These are phyloP conservation scores for Botia kubotai DNA, from an alignment of 2,797 vertebrate genomes.

Conservation along the genomic window DNA sequence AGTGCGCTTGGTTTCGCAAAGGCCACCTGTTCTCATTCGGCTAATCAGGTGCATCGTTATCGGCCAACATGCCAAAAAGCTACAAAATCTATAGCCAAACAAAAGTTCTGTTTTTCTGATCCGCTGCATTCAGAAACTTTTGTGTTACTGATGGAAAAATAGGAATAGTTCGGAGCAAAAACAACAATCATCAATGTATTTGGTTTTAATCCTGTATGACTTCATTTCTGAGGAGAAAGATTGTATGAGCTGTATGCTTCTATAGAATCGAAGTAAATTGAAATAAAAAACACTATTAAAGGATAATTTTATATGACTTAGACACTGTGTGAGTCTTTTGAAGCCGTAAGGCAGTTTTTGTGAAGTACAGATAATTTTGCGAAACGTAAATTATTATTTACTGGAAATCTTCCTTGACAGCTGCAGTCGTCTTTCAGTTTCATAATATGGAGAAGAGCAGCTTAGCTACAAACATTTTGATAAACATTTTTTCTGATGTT, in stretches of 20 bases:
- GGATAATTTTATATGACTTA: no score
- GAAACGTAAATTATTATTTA: no score
- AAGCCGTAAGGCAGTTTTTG: no score
- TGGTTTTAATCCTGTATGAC: neutral
- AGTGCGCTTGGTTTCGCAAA: conserved; percentile 22
- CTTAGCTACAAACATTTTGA: no score
- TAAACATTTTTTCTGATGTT: neutral
- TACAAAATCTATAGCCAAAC: neutral
- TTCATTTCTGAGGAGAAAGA: no score
- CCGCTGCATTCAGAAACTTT: neutral
- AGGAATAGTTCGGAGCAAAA: neutral
- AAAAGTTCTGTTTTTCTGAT: neutral
- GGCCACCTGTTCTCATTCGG: neutral
- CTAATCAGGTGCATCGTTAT: conserved; percentile 30
- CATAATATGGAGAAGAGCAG: no score
- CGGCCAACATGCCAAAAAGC: conserved; percentile 15
- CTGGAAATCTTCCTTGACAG: no score
- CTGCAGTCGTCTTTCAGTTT: no score
- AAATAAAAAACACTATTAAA: no score
- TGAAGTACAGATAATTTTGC: no score
- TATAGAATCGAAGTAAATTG: neutral
- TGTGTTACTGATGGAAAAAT: neutral
- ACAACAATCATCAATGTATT: neutral
- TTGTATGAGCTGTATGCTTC: neutral
- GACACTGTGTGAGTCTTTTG: no score